Evolutionary conservation across 2,797 vertebrate species (phyloP).

Genomic region (Falco concolor): DNA sequence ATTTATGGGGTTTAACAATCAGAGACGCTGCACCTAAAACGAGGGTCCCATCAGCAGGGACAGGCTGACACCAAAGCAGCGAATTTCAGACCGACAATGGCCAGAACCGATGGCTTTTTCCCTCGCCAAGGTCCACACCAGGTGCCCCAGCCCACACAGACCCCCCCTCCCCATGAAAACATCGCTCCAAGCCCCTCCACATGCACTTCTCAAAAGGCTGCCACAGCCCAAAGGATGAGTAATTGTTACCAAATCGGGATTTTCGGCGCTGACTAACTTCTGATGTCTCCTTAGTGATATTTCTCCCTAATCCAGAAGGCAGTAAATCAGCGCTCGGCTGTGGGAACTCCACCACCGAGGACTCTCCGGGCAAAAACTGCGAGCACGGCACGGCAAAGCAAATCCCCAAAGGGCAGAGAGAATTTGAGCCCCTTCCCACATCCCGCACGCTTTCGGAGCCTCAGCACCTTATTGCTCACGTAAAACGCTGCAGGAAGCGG

Average conservation of each 20-base stretch:
- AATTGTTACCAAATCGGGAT: neutral
- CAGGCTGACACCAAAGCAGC: rapidly evolving
- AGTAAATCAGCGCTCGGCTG: neutral
- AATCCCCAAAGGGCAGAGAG: neutral
- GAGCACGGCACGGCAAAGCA: neutral
- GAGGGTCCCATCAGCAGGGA: neutral
- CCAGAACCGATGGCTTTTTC: neutral
- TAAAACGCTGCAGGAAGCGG: neutral
- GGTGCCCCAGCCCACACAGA: neutral
- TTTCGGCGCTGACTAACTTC: conserved; percentile 1
- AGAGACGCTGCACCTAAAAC: neutral
- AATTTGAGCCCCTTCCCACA: neutral
- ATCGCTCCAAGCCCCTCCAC: neutral
- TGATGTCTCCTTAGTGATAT: conserved; percentile 6
- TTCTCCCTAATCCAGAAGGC: neutral
- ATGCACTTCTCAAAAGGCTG: neutral
- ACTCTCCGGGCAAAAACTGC: neutral
- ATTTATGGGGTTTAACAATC: neutral
- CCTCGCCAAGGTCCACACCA: neutral
- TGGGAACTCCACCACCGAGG: neutral
- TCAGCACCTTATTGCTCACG: neutral
- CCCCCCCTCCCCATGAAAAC: neutral
- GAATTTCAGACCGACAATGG: neutral
- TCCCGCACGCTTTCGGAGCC: rapidly evolving
- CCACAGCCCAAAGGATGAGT: conserved; percentile 2